These are phyloP conservation scores for Drosophila trapezifrons DNA, from an alignment of 1,140 invertebrate species.

Conservation along the genomic window DNA sequence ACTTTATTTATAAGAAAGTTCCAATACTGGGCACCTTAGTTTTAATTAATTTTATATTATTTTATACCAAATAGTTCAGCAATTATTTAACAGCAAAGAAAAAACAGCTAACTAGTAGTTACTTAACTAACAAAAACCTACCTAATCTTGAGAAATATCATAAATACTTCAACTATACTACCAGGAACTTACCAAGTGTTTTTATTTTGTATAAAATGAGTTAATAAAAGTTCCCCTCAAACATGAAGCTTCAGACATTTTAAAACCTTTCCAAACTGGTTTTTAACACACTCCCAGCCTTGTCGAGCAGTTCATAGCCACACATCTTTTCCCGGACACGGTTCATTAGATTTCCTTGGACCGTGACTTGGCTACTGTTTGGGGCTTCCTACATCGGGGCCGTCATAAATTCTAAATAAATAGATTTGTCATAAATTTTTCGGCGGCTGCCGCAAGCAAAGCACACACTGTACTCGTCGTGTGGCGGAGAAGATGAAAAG, in stretches of 20 bases:
- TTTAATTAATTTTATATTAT: not conserved
- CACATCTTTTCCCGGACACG: constrained; percentile 11
- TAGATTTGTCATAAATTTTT: constrained; percentile 75
- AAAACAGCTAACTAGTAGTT: no score
- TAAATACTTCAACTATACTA: not conserved
- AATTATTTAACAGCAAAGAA: no score
- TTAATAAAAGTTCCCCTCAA: not conserved
- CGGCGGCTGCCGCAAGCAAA: constrained; percentile 21
- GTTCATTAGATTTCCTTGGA: constrained; percentile 59
- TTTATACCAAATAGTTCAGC: not conserved
- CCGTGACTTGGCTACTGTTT: constrained; percentile 56
- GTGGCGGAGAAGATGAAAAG: constrained; percentile 63
- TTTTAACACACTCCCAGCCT: constrained; percentile 3
- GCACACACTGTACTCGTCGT: constrained; percentile 15
- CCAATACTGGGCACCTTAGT: not conserved
- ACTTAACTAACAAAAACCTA: no score
- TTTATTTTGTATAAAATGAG: no score
- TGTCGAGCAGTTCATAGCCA: constrained; percentile 15
- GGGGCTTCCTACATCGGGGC: constrained; percentile 44
- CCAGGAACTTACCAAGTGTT: no score
- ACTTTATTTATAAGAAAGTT: not conserved
- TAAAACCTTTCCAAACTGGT: not conserved
- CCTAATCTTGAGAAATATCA: not conserved
- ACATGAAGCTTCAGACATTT: not conserved
- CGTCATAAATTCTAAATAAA: constrained; percentile 75